phyloP scores from a whole-genome alignment of 2,888 invertebrate species.

The Hemistola chrysoprasaria region DNA sequence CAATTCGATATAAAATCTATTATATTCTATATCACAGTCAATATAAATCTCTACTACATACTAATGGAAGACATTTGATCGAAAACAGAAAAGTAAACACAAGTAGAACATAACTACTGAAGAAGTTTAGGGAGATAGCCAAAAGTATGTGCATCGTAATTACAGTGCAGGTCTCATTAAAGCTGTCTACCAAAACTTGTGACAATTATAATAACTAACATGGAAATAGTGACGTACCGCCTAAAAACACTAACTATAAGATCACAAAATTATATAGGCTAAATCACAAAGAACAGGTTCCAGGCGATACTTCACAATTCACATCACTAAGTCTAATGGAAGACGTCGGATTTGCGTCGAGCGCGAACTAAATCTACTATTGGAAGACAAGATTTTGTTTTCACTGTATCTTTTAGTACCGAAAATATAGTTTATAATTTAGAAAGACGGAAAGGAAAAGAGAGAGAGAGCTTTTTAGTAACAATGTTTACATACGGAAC shows the following conservation, averaged over 20 bases:
- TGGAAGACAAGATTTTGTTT: slow-evolving; percentile 82
- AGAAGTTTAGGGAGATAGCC: slow-evolving; percentile 54
- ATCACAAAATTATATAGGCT: slow-evolving; percentile 40
- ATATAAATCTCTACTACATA: slow-evolving; percentile 47
- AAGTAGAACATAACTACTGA: slow-evolving; percentile 29
- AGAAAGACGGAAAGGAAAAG: slow-evolving; percentile 30
- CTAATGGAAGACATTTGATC: slow-evolving; percentile 74
- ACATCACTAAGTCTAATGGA: slow-evolving; percentile 76
- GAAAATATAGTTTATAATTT: slow-evolving; percentile 33
- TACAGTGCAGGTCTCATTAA: slow-evolving; percentile 77
- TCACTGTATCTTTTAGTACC: slow-evolving; percentile 66
- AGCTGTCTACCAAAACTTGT: slow-evolving; percentile 81
- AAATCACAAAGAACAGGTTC: slow-evolving; percentile 39
- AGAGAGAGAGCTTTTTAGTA: slow-evolving; percentile 51
- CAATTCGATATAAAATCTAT: slow-evolving; percentile 27
- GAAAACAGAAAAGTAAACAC: slow-evolving; percentile 40
- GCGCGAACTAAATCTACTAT: slow-evolving; percentile 67
- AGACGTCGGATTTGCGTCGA: slow-evolving; percentile 62
- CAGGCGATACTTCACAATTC: slow-evolving; percentile 44
- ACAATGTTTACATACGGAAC: slow-evolving; percentile 75
- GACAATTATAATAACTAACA: slow-evolving; percentile 65
- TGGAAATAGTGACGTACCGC: slow-evolving; percentile 46
- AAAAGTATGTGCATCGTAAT: slow-evolving; percentile 66
- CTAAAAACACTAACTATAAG: slow-evolving; percentile 37
- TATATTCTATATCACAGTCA: slow-evolving; percentile 61